Evolutionary conservation across 1,140 invertebrate species (phyloP).

Genomic region (Drosophila azteca): DNA sequence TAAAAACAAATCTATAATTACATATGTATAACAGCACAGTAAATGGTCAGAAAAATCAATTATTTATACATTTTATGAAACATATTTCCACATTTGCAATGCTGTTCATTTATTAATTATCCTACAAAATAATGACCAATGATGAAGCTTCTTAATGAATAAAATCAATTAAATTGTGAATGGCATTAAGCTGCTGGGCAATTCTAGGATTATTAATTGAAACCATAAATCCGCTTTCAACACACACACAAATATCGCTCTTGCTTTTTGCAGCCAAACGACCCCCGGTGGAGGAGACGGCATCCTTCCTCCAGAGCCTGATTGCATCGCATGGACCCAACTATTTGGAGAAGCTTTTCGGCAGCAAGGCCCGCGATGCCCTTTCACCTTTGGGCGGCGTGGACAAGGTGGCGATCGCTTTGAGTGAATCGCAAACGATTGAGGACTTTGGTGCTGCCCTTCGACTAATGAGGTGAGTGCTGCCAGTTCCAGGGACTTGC

Average conservation of each 20-base stretch:
- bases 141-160: constrained; percentile 39
- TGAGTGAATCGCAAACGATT: constrained; percentile 97
- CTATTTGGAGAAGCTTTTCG: constrained; percentile 97
- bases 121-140: neutral
- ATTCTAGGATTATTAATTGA: constrained; percentile 30
- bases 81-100: no score
- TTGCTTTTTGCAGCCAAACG: constrained; percentile 90
- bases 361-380: constrained; percentile 95
- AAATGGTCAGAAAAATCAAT: neutral
- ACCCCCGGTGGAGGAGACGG: constrained; percentile 97
- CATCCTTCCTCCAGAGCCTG: constrained; percentile 96
- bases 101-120: constrained; percentile 13
- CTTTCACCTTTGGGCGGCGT: constrained; percentile 95
- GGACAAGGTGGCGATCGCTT: constrained; percentile 96
- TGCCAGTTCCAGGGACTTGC: neutral
- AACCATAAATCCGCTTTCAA: constrained; percentile 29
- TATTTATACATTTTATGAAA: neutral
- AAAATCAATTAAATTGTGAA: constrained; percentile 47
- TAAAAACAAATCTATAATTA: constrained; percentile 13
- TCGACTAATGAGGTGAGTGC: constrained; percentile 82
- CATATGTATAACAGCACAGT: no score
- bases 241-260: constrained; percentile 24
- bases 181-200: constrained; percentile 20
- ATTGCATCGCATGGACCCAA: constrained; percentile 97
- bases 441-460: constrained; percentile 86